Evolutionary conservation across 2,888 invertebrate species (phyloP), one percentile per base, ranked within the genome.

Genomic region (Ischnus inquisitorius): DNA sequence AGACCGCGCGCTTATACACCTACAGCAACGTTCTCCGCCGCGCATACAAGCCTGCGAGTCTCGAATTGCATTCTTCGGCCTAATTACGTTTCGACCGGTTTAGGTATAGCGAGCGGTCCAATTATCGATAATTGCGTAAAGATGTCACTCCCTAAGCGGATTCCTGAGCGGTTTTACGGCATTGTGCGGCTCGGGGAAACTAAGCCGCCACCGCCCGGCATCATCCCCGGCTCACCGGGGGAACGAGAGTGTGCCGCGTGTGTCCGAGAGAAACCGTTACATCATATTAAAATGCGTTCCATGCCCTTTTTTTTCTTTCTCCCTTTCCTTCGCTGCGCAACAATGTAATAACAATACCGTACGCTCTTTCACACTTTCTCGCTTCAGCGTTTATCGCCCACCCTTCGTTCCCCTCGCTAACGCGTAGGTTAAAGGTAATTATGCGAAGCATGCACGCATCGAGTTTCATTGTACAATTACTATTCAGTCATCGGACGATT

Each of bases 91-190:
- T 90, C 85, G 88, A 34, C 86, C 88, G 87, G 90, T 89, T 90
- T 87, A 88, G 86, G 87, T 80, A 84, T 87, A 85, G 78, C 85
- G 86, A 88, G 88, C 88, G 85, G 90, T 90, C 93, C 93, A 93
- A 93, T 93, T 93, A 93, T 90, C 88, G 91, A 88, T 93, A 93
- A 93, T 93, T 93, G 93, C 93, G 92, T 93, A 93, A 93, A 93
- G 93, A 93, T 92, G 93, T 93, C 93, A 92, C 90, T 90, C 89
- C 89, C 90, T 93, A 93, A 93, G 93, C 93, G 93, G 93, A 93
- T 93, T 93, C 90, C 87, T 87, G 85, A 25, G 89, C 88, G 90
- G 90, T 92, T 92, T 92, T 90, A 88, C 88, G 87, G 89, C 89
- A 92, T 92, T 92, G 92, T 92, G 92, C 91, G 88, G 14, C 87